Percentiles rank a stretch among this genome's conserved stretches.
phyloP scores from a whole-genome alignment of 2,888 invertebrate species.

The Hypena proboscidalis region DNA sequence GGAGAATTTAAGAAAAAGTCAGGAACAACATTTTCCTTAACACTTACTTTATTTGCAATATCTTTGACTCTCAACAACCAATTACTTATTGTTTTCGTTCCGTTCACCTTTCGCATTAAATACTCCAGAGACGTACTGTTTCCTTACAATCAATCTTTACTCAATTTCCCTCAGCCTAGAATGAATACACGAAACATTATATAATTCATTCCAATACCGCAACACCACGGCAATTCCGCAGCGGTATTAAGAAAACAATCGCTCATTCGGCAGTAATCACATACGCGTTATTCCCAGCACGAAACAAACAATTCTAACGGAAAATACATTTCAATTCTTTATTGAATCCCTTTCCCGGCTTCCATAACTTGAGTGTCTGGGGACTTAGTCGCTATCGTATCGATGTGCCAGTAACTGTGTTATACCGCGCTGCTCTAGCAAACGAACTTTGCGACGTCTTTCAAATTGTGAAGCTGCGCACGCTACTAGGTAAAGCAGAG shows the following conservation, averaged over 20 bases:
- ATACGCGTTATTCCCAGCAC: conserved; percentile 56
- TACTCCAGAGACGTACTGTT: conserved; percentile 9
- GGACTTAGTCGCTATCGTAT: conserved; percentile 43
- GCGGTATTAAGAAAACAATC: conserved; percentile 46
- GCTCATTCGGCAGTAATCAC: conserved; percentile 57
- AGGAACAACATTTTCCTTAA: no score
- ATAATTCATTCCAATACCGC: conserved; percentile 38
- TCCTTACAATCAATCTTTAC: conserved; percentile 4
- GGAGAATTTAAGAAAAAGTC: no score
- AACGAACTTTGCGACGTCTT: conserved; percentile 13
- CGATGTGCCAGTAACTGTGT: conserved; percentile 17
- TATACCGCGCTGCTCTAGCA: conserved; percentile 16
- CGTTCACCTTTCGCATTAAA: conserved; percentile 10
- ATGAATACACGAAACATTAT: conserved; percentile 40
- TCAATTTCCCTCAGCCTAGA: conserved; percentile 18
- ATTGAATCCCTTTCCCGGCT: conserved; percentile 58
- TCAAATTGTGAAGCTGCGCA: conserved; percentile 19
- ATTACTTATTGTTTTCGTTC: background rate
- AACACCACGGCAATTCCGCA: conserved; percentile 29
- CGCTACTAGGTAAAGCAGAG: no score
- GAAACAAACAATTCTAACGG: conserved; percentile 61
- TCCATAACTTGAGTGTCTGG: conserved; percentile 56
- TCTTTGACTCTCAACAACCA: background rate
- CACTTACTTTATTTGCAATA: conserved; percentile 1
- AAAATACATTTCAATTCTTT: conserved; percentile 72